phyloP scores from a whole-genome alignment of 2,797 vertebrate genomes.

The Heterohyrax brucei region DNA sequence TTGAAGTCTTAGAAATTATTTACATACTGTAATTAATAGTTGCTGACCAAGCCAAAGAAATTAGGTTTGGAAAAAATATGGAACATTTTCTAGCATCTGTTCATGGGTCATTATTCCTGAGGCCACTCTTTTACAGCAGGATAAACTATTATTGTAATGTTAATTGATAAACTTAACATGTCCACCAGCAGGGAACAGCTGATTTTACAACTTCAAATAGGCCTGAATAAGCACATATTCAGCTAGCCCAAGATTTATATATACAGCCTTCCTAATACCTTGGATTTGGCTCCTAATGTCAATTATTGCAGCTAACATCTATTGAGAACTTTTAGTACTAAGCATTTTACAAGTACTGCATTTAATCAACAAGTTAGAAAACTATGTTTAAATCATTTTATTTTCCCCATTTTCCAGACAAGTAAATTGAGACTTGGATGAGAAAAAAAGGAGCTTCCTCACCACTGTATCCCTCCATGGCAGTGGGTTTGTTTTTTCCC shows the following conservation, averaged over 20 bases:
- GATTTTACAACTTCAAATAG: slow-evolving; percentile 45
- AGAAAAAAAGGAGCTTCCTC: background rate
- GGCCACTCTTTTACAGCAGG: slow-evolving; percentile 44
- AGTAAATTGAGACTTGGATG: background rate
- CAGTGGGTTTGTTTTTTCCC: background rate
- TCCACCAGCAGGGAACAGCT: background rate
- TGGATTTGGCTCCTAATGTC: background rate
- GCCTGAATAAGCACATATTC: slow-evolving; percentile 49
- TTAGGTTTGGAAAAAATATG: slow-evolving; percentile 54
- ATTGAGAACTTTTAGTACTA: background rate
- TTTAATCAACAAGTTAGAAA: slow-evolving; percentile 22
- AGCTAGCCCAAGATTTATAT: background rate
- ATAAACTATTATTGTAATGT: slow-evolving; percentile 55
- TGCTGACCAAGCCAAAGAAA: slow-evolving; percentile 60
- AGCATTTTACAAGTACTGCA: background rate
- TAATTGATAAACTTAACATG: slow-evolving; percentile 67
- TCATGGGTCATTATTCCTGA: slow-evolving; percentile 52
- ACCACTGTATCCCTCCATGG: too few relatives aligned
- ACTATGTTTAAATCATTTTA: background rate
- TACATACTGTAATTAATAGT: slow-evolving; percentile 45
- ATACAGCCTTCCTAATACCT: background rate
- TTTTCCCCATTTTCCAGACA: background rate
- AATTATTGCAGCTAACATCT: slow-evolving; percentile 38
- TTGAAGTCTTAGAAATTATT: slow-evolving; percentile 55
- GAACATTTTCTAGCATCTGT: slow-evolving; percentile 30